These are phyloP conservation scores for Octopus bimaculoides DNA, from an alignment of 1,140 invertebrate species.

Conservation along the genomic window DNA sequence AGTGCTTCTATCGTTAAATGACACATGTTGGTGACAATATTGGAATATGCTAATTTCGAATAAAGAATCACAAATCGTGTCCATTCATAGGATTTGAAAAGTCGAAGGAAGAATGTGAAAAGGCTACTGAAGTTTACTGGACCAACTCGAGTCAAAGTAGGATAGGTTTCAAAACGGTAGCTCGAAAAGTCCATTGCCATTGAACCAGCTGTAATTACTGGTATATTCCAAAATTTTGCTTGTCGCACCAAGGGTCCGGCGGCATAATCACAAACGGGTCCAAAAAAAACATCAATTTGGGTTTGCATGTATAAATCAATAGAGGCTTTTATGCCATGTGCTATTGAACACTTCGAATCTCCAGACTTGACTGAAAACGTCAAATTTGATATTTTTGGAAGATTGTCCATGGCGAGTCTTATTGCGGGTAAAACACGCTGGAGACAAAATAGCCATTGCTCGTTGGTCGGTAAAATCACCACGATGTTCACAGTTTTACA, in stretches of 20 bases:
- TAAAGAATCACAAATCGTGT: constrained; percentile 69
- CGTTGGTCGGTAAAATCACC: constrained; percentile 30
- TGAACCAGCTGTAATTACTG: constrained; percentile 78
- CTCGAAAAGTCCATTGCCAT: constrained; percentile 73
- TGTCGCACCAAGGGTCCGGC: constrained; percentile 84
- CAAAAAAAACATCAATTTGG: constrained; percentile 74
- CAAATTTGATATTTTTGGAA: constrained; percentile 21
- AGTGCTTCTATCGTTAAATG: constrained; percentile 28
- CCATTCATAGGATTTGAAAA: constrained; percentile 68
- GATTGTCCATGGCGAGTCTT: constrained; percentile 34
- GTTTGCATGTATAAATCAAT: constrained; percentile 39
- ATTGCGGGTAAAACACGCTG: constrained; percentile 36
- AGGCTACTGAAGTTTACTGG: constrained; percentile 73
- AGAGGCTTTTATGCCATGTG: constrained; percentile 35
- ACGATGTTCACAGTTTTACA: constrained; percentile 22
- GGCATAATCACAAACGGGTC: constrained; percentile 86
- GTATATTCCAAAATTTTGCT: constrained; percentile 81
- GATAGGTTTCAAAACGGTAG: constrained; percentile 60
- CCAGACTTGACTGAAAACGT: constrained; percentile 28
- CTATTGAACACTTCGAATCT: constrained; percentile 34
- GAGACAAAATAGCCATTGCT: constrained; percentile 31
- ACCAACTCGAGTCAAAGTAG: constrained; percentile 79
- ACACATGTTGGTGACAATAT: constrained; percentile 35
- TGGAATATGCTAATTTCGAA: constrained; percentile 64
- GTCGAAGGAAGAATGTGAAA: constrained; percentile 66